These are phyloP conservation scores for Pseudolaguvia tuberculata DNA, from an alignment of 2,113 vertebrate genomes.

Conservation along the genomic window DNA sequence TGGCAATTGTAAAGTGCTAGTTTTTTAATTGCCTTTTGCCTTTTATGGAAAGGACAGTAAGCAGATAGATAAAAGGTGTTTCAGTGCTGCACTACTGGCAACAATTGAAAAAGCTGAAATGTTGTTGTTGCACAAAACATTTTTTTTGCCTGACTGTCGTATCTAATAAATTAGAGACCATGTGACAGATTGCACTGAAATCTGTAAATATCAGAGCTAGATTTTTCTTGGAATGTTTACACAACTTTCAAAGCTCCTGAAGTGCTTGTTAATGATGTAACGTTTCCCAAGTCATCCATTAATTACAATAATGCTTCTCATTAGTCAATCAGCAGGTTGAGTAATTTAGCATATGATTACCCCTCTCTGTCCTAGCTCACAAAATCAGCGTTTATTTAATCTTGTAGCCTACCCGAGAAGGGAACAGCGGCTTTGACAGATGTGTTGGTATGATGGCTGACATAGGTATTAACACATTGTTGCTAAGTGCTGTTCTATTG, in stretches of 20 bases:
- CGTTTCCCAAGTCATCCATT: constrained; percentile 9
- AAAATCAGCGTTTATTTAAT: background rate
- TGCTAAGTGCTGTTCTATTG: background rate
- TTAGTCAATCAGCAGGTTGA: constrained; percentile 27
- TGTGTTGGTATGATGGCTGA: background rate
- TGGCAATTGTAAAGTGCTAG: no score
- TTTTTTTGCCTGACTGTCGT: background rate
- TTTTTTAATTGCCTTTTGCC: no score
- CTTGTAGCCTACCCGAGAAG: background rate
- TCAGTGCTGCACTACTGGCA: no score
- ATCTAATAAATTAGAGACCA: background rate
- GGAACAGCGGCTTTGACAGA: background rate
- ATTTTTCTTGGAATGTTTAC: background rate
- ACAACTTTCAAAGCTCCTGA: background rate
- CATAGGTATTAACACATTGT: background rate
- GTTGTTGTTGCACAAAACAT: no score
- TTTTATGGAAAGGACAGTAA: no score
- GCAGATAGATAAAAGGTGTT: no score
- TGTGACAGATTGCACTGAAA: background rate
- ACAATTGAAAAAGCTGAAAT: no score
- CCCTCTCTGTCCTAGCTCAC: background rate
- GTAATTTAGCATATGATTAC: constrained; percentile 16
- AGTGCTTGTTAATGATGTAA: background rate
- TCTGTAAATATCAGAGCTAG: background rate
- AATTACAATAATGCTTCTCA: constrained; percentile 29